These are phyloP conservation scores for Salvelinus namaycush DNA, from an alignment of 2,113 vertebrate genomes.

Conservation along the genomic window DNA sequence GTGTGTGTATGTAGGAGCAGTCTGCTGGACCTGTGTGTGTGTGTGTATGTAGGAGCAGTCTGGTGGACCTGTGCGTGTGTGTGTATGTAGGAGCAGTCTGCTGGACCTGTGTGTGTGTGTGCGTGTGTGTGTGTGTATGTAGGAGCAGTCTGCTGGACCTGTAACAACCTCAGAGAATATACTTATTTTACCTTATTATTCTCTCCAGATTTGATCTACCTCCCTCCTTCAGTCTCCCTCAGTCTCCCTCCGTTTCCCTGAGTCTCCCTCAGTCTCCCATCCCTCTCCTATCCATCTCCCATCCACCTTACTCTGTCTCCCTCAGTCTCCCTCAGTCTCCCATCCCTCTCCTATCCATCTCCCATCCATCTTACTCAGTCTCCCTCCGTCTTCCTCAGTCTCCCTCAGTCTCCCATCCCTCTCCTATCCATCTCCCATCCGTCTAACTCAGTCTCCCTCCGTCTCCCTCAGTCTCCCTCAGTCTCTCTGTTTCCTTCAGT, in stretches of 20 bases:
- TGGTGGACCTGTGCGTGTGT: conserved; percentile 8
- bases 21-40: conserved; percentile 3
- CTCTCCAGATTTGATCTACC: conserved; percentile 26
- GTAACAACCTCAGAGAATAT: not conserved
- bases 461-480: not conserved
- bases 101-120: conserved; percentile 7
- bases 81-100: too few species aligned
- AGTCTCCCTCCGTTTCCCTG: too few species aligned
- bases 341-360: too few species aligned
- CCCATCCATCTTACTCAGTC: not conserved
- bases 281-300: not conserved
- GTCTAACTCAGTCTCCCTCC: too few species aligned
- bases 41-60: too few species aligned
- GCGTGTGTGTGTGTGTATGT: not conserved
- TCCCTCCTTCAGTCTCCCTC: conserved; percentile 6
- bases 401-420: not conserved
- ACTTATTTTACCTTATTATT: conserved; percentile 10
- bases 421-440: not conserved
- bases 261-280: too few species aligned
- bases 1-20: too few species aligned
- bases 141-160: too few species aligned
- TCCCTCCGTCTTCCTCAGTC: not conserved
- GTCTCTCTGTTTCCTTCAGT: too few species aligned
- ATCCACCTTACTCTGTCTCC: not conserved
- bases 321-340: not conserved